phyloP scores from a whole-genome alignment of 2,113 vertebrate genomes.

The Esox niger region DNA sequence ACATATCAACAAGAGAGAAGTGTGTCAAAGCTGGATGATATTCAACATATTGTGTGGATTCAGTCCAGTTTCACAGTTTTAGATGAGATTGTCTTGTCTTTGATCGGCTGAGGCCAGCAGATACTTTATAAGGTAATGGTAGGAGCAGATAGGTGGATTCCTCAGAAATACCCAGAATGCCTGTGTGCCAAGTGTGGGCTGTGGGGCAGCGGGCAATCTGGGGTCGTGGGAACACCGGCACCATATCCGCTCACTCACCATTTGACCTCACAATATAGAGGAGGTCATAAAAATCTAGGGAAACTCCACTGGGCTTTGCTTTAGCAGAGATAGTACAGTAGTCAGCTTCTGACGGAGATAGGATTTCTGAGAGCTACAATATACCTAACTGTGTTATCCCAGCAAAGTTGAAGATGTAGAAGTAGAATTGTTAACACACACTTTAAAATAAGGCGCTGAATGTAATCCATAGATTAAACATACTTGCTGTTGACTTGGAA shows the following conservation, averaged over 20 bases:
- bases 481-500: no score
- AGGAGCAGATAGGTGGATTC: conserved; percentile 57
- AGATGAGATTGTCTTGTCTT: conserved; percentile 21
- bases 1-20: no score
- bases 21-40: no score
- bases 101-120: conserved; percentile 8
- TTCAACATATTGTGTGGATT: background rate
- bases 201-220: conserved; percentile 56
- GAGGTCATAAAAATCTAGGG: conserved; percentile 59
- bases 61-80: background rate
- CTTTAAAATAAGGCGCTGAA: no score
- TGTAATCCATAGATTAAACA: no score
- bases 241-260: conserved; percentile 77
- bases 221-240: conserved; percentile 81
- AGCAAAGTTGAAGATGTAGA: no score
- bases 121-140: conserved; percentile 75
- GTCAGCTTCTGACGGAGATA: conserved; percentile 12
- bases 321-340: conserved; percentile 22
- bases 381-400: background rate
- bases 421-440: background rate
- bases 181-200: conserved; percentile 63
- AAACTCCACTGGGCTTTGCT: conserved; percentile 52
- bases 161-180: conserved; percentile 61
- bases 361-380: background rate
- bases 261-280: conserved; percentile 80